These are phyloP conservation scores for Ferrisia virgata DNA, from an alignment of 2,888 invertebrate genomes.

Conservation along the genomic window DNA sequence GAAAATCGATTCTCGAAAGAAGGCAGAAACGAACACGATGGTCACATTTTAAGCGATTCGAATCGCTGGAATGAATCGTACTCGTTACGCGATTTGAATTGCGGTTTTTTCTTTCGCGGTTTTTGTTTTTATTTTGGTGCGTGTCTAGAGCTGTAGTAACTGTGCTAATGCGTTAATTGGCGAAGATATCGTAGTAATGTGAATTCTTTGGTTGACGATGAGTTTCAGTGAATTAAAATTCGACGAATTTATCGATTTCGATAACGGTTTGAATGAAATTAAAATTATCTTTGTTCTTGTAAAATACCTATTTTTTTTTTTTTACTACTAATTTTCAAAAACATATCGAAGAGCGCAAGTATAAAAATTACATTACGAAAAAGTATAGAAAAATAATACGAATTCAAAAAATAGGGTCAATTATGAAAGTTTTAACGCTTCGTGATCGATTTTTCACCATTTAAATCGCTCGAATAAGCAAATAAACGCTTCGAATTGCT, in stretches of 20 bases:
- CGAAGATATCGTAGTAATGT: background rate
- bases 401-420: background rate
- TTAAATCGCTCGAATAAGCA: background rate
- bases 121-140: background rate
- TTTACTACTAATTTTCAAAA: too few relatives aligned
- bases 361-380: background rate
- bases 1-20: background rate
- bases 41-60: background rate
- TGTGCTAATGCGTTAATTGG: background rate
- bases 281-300: too few relatives aligned
- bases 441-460: background rate
- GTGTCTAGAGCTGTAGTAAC: background rate
- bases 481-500: background rate
- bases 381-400: too few relatives aligned
- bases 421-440: background rate
- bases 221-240: background rate
- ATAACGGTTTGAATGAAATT: too few relatives aligned
- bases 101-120: background rate
- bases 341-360: too few relatives aligned
- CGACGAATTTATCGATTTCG: background rate
- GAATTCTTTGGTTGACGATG: background rate
- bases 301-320: too few relatives aligned
- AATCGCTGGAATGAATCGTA: background rate
- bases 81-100: background rate
- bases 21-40: background rate